Evolutionary conservation across 2,888 invertebrate genomes (phyloP), one percentile per base, ranked within the genome.

Genomic region (Andrena flavipes): DNA sequence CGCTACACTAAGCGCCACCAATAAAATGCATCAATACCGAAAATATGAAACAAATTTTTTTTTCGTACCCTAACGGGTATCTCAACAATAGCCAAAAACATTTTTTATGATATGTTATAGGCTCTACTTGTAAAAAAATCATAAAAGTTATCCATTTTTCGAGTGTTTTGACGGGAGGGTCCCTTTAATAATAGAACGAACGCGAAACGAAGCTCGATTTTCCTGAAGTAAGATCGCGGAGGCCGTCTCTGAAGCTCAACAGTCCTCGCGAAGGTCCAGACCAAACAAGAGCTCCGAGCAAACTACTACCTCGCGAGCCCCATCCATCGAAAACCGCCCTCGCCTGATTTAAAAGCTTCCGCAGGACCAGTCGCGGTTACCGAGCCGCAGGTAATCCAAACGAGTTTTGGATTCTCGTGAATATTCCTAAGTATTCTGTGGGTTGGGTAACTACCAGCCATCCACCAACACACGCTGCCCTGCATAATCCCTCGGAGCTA

Each of bases 381-480:
- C 78, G 82, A 82, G 84, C 86, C 82, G 64, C 75, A 67, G 84
- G 84, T 82, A 80, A 65, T 48, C 80, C 72, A 84, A 90, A 85
- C 88, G 85, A 88, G 89, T 90, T 90, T 90, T 84, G 82, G 83
- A 89, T 89, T 88, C 82, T 77, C 87, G 86, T 85, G 85, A 85
- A 87, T 88, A 89, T 84, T 83, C 85, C 79, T 87, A 82, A 81
- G 84, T 85, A 73, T 80, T 67, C 51, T 51, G 83, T 91, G 88
- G 89, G 87, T 86, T 89, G 91, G 89, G 88, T 88, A 90, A 90
- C 88, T 88, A 89, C 87, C 87, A 84, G 76, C 86, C 87, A 85
- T 88, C 82, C 80, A 67, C 79, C 84, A 83, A 87, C 85, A 33
- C 76, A 87, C 84, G 88, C 80, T 87, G 85, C 80, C 42, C 87